phyloP scores from a whole-genome alignment of 2,888 invertebrate genomes.

The Drosophila barbarae region DNA sequence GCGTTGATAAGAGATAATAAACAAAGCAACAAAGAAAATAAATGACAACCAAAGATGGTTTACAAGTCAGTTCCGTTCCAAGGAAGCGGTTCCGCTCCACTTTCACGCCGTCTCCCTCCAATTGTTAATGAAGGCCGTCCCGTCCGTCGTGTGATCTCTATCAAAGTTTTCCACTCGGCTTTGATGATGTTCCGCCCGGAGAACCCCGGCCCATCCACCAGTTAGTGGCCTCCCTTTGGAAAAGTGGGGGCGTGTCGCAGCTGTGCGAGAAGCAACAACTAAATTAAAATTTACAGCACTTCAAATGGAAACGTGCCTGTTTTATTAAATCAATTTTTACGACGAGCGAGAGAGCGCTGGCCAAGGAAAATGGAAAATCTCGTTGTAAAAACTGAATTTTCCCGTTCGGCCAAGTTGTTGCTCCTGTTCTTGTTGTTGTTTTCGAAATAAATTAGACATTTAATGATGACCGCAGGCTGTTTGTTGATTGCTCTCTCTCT shows the following conservation, averaged over 20 bases:
- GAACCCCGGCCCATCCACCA: conserved; percentile 23
- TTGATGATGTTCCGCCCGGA: conserved; percentile 53
- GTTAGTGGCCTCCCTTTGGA: neutral
- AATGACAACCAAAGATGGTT: conserved; percentile 54
- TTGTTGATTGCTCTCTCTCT: conserved; percentile 62
- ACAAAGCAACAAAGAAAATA: conserved; percentile 29
- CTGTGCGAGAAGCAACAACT: conserved; percentile 67
- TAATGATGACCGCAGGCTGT: conserved; percentile 74
- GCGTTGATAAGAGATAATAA: conserved; percentile 49
- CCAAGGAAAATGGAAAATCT: conserved; percentile 60
- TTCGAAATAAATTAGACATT: conserved; percentile 72
- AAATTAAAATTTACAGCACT: conserved; percentile 76
- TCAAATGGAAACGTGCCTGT: conserved; percentile 72
- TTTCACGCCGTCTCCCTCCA: conserved; percentile 7
- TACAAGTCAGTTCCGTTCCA: conserved; percentile 66
- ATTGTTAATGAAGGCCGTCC: conserved; percentile 60
- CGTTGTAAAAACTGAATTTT: conserved; percentile 64
- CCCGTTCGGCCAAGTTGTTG: conserved; percentile 45
- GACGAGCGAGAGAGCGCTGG: conserved; percentile 21
- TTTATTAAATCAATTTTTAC: conserved; percentile 73
- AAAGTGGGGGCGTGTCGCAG: conserved; percentile 50
- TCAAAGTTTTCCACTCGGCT: conserved; percentile 63
- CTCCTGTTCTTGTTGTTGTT: conserved; percentile 49
- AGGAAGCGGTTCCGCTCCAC: conserved; percentile 15
- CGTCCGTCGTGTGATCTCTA: conserved; percentile 57